Percentiles rank a stretch among this genome's conserved stretches.
Evolutionary conservation across 2,888 invertebrate species (phyloP).

Genomic region (Aporophyla lueneburgensis): DNA sequence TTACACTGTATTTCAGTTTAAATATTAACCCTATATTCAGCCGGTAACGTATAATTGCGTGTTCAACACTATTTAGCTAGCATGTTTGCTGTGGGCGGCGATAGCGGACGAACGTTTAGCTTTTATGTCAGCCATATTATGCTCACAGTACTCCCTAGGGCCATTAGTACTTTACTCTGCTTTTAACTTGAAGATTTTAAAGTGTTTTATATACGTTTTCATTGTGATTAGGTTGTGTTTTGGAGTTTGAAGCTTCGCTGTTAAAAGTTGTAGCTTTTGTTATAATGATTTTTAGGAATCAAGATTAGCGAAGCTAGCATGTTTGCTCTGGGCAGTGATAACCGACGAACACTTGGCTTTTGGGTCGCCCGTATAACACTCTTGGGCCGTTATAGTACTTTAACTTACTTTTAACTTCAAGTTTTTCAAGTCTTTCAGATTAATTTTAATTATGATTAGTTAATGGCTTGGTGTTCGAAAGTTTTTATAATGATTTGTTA

Average conservation of each 20-base stretch:
- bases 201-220: conserved; percentile 11
- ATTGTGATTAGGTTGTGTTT: conserved; percentile 2
- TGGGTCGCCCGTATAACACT: conserved; percentile 42
- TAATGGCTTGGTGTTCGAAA: not conserved
- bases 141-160: conserved; percentile 40
- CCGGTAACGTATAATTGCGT: conserved; percentile 31
- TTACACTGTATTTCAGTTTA: not conserved
- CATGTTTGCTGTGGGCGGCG: conserved; percentile 45
- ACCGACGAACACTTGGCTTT: conserved; percentile 31
- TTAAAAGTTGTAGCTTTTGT: too few relatives aligned
- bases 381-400: conserved; percentile 24
- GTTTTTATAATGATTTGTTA: not conserved
- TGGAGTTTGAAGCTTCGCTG: not conserved
- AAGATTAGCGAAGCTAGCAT: conserved; percentile 25
- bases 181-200: conserved; percentile 15
- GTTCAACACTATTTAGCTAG: conserved; percentile 31
- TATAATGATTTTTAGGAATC: too few relatives aligned
- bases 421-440: not conserved
- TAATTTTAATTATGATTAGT: conserved; percentile 19
- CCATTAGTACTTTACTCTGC: conserved; percentile 21
- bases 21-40: conserved; percentile 10
- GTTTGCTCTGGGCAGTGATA: conserved; percentile 47
- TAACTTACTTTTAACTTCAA: conserved; percentile 21
- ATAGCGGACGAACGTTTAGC: conserved; percentile 35
- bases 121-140: conserved; percentile 41